Evolutionary conservation across 2,888 invertebrate species (phyloP).

Genomic region (Drosophila paracracens): DNA sequence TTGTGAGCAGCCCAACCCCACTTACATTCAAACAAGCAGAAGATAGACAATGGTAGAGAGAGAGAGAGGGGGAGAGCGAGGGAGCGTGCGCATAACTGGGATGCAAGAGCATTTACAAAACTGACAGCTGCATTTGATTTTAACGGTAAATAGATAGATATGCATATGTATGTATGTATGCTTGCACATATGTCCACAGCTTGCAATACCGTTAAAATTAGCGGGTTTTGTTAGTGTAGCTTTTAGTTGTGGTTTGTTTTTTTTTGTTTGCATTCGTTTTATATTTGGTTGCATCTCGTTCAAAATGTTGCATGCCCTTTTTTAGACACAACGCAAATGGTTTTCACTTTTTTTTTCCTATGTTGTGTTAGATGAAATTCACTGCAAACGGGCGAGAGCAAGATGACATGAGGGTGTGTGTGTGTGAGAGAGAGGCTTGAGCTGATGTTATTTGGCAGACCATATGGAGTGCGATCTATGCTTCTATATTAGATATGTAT

Average conservation of each 20-base stretch:
- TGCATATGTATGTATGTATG: constrained; percentile 9
- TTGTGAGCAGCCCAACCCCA: constrained; percentile 34
- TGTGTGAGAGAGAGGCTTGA: background rate
- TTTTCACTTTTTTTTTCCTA: constrained; percentile 55
- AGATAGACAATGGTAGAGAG: background rate
- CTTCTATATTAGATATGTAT: background rate
- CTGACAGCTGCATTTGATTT: constrained; percentile 60
- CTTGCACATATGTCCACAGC: constrained; percentile 14
- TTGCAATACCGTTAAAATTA: constrained; percentile 48
- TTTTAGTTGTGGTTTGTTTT: constrained; percentile 17
- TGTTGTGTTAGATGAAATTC: constrained; percentile 32
- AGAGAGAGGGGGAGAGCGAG: background rate
- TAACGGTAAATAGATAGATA: constrained; percentile 45
- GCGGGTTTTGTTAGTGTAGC: constrained; percentile 35
- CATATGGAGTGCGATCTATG: constrained; percentile 35
- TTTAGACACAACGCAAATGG: constrained; percentile 49
- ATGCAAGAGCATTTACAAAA: constrained; percentile 34
- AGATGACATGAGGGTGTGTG: constrained; percentile 1
- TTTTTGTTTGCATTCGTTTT: constrained; percentile 32
- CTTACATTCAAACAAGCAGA: constrained; percentile 2
- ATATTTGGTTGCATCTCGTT: constrained; percentile 28
- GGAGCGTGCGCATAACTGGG: constrained; percentile 16
- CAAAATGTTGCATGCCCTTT: constrained; percentile 58
- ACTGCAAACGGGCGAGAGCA: constrained; percentile 14
- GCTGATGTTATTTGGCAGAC: constrained; percentile 7